Percentiles rank a stretch among this genome's conserved stretches.
Evolutionary conservation across 2,888 invertebrate species (phyloP).

Genomic region (Campoplex nolae): DNA sequence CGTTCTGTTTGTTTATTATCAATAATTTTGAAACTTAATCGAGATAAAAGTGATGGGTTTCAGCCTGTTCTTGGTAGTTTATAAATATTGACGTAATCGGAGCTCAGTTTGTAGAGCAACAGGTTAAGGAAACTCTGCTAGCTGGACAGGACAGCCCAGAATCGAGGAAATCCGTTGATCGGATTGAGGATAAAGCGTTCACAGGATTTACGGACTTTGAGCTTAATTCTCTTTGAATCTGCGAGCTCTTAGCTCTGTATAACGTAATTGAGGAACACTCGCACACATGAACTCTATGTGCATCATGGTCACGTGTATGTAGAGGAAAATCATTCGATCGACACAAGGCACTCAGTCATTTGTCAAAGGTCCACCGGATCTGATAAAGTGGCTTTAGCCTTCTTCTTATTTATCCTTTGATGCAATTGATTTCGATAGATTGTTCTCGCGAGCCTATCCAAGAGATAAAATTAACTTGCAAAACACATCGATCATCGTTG

Average conservation of each 20-base stretch:
- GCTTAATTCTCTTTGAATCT: slow-evolving; percentile 54
- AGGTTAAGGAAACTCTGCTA: slow-evolving; percentile 73
- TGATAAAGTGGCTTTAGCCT: slow-evolving; percentile 29
- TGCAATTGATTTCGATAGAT: slow-evolving; percentile 22
- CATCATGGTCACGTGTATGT: neutral
- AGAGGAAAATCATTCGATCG: slow-evolving; percentile 4
- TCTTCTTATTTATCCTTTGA: slow-evolving; percentile 38
- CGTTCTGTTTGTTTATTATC: neutral
- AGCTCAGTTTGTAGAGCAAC: slow-evolving; percentile 80
- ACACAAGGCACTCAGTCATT: slow-evolving; percentile 39
- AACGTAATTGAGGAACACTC: slow-evolving; percentile 47
- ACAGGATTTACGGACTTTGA: slow-evolving; percentile 55
- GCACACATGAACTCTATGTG: slow-evolving; percentile 33
- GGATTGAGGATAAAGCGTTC: slow-evolving; percentile 80
- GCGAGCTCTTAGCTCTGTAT: slow-evolving; percentile 30
- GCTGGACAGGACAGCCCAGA: slow-evolving; percentile 69
- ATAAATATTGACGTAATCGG: slow-evolving; percentile 74
- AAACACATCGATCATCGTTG: neutral
- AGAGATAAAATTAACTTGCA: neutral
- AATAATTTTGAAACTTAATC: neutral
- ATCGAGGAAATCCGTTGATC: slow-evolving; percentile 77
- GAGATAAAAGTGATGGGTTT: neutral
- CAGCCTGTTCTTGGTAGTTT: neutral
- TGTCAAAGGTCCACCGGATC: slow-evolving; percentile 44
- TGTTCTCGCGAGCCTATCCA: neutral